Evolutionary conservation across 2,888 invertebrate species (phyloP).

Genomic region (Cheilosia pagana): DNA sequence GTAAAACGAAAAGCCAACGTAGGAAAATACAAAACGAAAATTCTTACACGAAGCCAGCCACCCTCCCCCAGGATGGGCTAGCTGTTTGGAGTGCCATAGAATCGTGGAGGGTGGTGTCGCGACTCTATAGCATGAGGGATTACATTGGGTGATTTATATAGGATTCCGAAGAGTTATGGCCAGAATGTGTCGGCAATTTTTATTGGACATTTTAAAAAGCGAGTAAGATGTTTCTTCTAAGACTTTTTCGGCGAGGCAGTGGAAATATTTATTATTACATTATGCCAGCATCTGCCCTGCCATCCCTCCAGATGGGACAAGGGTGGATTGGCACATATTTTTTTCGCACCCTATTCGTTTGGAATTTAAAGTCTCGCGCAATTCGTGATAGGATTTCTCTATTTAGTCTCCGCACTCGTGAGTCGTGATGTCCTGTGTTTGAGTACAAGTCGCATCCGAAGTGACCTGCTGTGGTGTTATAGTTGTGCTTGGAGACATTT

Average conservation of each 20-base stretch:
- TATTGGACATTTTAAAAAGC: constrained; percentile 84
- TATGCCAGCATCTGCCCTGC: constrained; percentile 68
- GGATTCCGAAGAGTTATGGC: constrained; percentile 84
- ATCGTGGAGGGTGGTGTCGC: constrained; percentile 78
- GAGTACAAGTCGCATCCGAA: constrained; percentile 6
- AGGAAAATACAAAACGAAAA: constrained; percentile 50
- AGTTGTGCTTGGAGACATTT: constrained; percentile 5
- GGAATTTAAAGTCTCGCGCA: constrained; percentile 51
- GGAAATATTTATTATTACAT: constrained; percentile 75
- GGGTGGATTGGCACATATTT: constrained; percentile 12
- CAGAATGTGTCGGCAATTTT: constrained; percentile 84
- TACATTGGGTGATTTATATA: constrained; percentile 84
- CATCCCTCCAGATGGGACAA: constrained; percentile 52
- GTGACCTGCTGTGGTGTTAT: constrained; percentile 37
- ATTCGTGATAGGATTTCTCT: constrained; percentile 47
- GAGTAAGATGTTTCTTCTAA: constrained; percentile 83
- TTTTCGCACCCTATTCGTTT: constrained; percentile 11
- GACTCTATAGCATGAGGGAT: constrained; percentile 83
- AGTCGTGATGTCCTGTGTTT: constrained; percentile 18
- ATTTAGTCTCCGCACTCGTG: constrained; percentile 30
- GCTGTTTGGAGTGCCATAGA: constrained; percentile 47
- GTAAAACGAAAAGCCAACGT: constrained; percentile 61
- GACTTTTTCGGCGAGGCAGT: constrained; percentile 77
- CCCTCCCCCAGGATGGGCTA: constrained; percentile 55
- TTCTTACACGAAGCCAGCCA: constrained; percentile 67